These are phyloP conservation scores for Aegithalos caudatus DNA, from an alignment of 2,113 vertebrate species.

Conservation along the genomic window DNA sequence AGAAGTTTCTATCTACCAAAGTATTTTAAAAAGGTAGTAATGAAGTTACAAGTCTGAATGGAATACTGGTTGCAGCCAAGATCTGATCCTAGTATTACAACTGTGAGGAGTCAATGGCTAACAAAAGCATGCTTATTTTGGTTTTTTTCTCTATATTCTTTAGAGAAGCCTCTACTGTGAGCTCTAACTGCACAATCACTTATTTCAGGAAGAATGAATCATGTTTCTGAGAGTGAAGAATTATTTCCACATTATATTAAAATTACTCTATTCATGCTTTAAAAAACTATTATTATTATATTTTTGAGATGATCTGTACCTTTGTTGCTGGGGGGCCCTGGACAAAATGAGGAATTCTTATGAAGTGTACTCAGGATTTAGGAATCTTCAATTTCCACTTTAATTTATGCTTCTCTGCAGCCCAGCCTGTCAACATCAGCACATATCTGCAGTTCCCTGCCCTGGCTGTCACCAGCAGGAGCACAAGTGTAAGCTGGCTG, in stretches of 20 bases:
- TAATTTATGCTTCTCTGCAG: not conserved
- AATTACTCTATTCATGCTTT: not conserved
- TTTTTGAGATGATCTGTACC: not conserved
- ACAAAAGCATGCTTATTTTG: not conserved
- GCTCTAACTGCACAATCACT: not conserved
- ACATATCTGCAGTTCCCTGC: not conserved
- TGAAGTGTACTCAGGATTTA: not conserved
- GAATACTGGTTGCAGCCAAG: not conserved
- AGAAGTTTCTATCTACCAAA: not conserved
- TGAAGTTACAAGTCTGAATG: not conserved
- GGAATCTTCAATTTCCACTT: not conserved
- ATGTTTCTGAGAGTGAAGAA: not conserved
- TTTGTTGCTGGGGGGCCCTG: not conserved
- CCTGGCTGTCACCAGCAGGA: not conserved
- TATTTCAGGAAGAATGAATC: not conserved
- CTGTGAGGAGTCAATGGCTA: not conserved
- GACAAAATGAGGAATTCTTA: not conserved
- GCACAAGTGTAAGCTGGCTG: not conserved
- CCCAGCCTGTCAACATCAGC: not conserved
- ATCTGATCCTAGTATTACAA: not conserved
- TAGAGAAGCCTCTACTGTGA: not conserved
- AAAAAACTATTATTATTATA: not conserved
- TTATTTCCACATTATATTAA: not conserved
- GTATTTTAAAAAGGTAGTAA: not conserved
- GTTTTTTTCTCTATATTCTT: not conserved